These are phyloP conservation scores for Brachionus rubens DNA, from an alignment of 1,140 invertebrate species.

Conservation along the genomic window DNA sequence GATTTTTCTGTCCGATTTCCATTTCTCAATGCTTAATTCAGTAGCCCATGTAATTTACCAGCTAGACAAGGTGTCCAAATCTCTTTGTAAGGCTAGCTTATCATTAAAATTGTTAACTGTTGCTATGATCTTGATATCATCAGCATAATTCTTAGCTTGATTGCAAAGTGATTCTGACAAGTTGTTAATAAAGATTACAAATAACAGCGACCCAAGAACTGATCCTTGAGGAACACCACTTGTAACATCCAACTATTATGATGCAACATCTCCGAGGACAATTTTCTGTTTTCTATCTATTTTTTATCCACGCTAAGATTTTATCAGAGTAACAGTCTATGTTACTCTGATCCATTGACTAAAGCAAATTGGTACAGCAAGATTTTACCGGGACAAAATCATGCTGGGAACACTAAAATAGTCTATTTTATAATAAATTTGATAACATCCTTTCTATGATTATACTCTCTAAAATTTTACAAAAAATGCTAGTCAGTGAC, in stretches of 20 bases:
- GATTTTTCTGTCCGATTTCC: no score
- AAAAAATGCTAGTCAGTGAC: not conserved
- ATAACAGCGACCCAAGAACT: not conserved
- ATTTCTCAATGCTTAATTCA: no score
- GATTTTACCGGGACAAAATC: not conserved
- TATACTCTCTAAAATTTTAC: not conserved
- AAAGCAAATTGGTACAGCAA: not conserved
- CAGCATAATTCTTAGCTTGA: no score
- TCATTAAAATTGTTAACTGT: no score
- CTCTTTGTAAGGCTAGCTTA: no score
- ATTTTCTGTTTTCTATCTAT: not conserved
- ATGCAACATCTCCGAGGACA: not conserved
- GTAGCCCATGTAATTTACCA: no score
- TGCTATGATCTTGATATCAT: no score
- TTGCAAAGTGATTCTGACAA: no score
- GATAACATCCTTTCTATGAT: not conserved
- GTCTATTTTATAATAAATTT: not conserved
- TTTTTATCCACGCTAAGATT: no score
- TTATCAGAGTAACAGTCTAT: no score
- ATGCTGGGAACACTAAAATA: not conserved
- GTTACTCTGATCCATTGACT: no score
- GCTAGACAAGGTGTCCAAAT: no score
- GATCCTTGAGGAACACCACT: not conserved
- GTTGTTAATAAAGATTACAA: constrained; percentile 8
- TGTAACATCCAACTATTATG: not conserved